Evolutionary conservation across 2,888 invertebrate genomes (phyloP).

Genomic region (Anthophora plumipes): DNA sequence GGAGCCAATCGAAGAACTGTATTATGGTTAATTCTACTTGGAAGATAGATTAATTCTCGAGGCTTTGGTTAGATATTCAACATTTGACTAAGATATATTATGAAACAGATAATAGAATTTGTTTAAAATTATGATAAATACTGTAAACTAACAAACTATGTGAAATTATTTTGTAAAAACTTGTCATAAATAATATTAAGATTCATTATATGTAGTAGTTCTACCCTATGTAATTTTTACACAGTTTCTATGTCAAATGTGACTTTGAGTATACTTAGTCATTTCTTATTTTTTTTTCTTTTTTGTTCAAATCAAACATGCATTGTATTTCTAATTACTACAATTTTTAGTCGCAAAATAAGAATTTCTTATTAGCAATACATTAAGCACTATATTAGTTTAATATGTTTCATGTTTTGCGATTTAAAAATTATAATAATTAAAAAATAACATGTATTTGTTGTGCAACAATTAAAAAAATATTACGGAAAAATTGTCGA

Average conservation of each 20-base stretch:
- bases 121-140: slow-evolving; percentile 37
- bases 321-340: background rate
- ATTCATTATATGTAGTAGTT: slow-evolving; percentile 14
- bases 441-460: slow-evolving; percentile 10
- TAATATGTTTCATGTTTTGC: slow-evolving; percentile 12
- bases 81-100: slow-evolving; percentile 20
- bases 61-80: slow-evolving; percentile 53
- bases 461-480: slow-evolving; percentile 1
- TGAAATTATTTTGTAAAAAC: slow-evolving; percentile 40
- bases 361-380: background rate
- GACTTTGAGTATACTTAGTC: slow-evolving; percentile 6
- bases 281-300: background rate
- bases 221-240: slow-evolving; percentile 19
- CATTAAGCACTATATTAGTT: slow-evolving; percentile 3
- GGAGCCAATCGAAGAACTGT: slow-evolving; percentile 37
- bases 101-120: slow-evolving; percentile 38
- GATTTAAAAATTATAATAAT: slow-evolving; percentile 27
- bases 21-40: slow-evolving; percentile 35
- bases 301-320: background rate
- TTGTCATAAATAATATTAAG: slow-evolving; percentile 37
- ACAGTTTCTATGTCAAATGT: slow-evolving; percentile 2
- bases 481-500: slow-evolving; percentile 25
- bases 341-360: slow-evolving; percentile 25
- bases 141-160: slow-evolving; percentile 32
- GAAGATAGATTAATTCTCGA: slow-evolving; percentile 45